phyloP scores from a whole-genome alignment of 2,113 vertebrate genomes.

The Caranx melampygus region DNA sequence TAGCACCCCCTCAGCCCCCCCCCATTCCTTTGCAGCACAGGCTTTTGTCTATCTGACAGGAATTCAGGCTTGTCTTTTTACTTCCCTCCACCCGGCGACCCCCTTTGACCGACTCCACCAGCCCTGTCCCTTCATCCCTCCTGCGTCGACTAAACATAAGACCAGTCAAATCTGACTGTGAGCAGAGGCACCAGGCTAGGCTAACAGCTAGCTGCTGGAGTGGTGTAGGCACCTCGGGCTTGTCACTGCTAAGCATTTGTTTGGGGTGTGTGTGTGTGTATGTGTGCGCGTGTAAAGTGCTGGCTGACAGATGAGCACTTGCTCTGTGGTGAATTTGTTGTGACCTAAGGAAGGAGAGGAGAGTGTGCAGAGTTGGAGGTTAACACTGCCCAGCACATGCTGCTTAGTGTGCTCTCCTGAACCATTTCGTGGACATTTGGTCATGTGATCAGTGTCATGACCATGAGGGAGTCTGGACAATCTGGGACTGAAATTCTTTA shows the following conservation, averaged over 20 bases:
- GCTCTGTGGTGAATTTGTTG: slow-evolving; percentile 2
- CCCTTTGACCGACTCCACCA: slow-evolving; percentile 12
- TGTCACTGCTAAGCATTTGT: neutral
- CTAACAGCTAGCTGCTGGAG: slow-evolving; percentile 15
- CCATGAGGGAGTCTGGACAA: slow-evolving; percentile 25
- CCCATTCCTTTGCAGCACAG: slow-evolving; percentile 17
- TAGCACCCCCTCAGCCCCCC: slow-evolving; percentile 64
- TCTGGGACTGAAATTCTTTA: neutral
- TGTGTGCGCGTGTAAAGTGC: neutral
- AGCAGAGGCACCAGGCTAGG: slow-evolving; percentile 12
- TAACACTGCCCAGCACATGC: neutral
- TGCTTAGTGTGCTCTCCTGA: neutral
- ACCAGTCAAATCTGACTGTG: neutral
- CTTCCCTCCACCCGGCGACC: neutral
- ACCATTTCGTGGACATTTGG: neutral
- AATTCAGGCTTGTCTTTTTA: slow-evolving; percentile 25
- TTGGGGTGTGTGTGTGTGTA: neutral
- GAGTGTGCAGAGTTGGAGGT: slow-evolving; percentile 12
- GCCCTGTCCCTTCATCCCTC: neutral
- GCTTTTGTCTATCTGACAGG: slow-evolving; percentile 39
- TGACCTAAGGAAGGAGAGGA: slow-evolving; percentile 12
- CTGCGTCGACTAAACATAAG: neutral
- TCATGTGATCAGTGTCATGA: slow-evolving; percentile 12
- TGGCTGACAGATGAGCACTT: neutral
- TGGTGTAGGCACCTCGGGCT: neutral